Evolutionary conservation across 2,888 invertebrate species (phyloP), one percentile per base, ranked within the genome.

Genomic region (Apocheima hispidaria): DNA sequence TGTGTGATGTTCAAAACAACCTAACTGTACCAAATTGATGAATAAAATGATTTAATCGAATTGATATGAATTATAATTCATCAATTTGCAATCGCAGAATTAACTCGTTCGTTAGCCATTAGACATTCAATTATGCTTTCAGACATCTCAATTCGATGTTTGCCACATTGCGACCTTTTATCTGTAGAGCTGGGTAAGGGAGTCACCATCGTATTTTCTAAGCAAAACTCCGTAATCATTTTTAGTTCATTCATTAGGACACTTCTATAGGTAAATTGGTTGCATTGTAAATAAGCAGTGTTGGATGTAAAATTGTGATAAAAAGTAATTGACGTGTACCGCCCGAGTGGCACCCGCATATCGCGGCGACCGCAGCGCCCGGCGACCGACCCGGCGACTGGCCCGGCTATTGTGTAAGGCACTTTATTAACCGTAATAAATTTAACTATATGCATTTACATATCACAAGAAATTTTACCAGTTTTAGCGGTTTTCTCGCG

Each of bases 291-390:
- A 77, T 77, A 79, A 56, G 48, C 71, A 60, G 55, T 65, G 59
- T 67, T 55, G 67, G 63, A 66, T 65, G 73, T 70, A 72, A 72
- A 83, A 80, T 77, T 82, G 61, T 74, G 70, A 78, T 76, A 79
- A 82, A 77, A 70, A 75, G 75, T 83, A 83, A 87, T 87, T 82
- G 83, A 75, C 70, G 41, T 41, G 16, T 14, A 26, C 18, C 76
- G 75, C 74, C 70, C 76, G 55, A 56, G 46, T 40, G 51, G 85
- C 79, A 81, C 88, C 90, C 88, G 87, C 89, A 88, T n/a, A n/a
- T 89, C 64, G 18, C 57, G 68, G 72, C 73, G 70, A 75, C 79
- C 77, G 71, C 78, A 75, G 40, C 46, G 63, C 54, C 61, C 55
- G 57, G 40, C 35, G 56, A 61, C 59, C 72, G 61, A 62, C 54